Conservation (phyloP, 2,797 vertebrate genomes). For the Fundulus diaphanus region DNA sequence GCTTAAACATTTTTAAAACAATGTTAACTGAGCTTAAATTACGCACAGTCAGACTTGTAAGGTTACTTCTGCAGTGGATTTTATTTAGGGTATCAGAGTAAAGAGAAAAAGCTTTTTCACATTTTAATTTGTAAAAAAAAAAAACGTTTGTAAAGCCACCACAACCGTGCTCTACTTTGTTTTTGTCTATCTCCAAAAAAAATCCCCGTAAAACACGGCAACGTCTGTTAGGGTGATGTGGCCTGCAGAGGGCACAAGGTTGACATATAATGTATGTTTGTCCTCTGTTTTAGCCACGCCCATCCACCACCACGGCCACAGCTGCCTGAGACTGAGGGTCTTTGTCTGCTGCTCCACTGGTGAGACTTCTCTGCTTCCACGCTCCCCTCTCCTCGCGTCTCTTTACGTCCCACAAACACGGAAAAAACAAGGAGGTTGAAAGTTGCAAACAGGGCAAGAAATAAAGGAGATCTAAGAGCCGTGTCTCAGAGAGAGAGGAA, state of each 20-base stretch:
- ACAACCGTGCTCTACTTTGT: neutral
- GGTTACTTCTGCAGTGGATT: neutral
- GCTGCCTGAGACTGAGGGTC: constrained; percentile 95
- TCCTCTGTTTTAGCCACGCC: constrained; percentile 85
- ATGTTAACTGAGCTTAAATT: neutral
- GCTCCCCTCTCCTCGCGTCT: neutral
- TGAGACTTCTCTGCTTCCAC: constrained; percentile 72
- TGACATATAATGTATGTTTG: constrained; percentile 52
- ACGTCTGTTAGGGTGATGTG: neutral
- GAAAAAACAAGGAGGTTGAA: constrained; percentile 18
- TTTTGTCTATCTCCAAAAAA: neutral
- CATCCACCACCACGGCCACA: constrained; percentile 91
- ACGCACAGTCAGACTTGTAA: neutral
- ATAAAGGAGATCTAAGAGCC: constrained; percentile 49
- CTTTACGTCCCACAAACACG: constrained; percentile 32
- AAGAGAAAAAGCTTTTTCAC: neutral
- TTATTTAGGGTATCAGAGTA: neutral
- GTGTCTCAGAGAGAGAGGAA: constrained; percentile 19
- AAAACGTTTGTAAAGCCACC: neutral
- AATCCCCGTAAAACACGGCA: neutral
- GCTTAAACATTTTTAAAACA: neutral
- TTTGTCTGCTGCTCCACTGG: constrained; percentile 95
- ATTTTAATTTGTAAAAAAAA: neutral
- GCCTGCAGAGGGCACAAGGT: constrained; percentile 70
- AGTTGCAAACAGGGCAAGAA: constrained; percentile 2